Conservation (phyloP, 2,888 invertebrate species). For the Lepidochrysops patricia region DNA sequence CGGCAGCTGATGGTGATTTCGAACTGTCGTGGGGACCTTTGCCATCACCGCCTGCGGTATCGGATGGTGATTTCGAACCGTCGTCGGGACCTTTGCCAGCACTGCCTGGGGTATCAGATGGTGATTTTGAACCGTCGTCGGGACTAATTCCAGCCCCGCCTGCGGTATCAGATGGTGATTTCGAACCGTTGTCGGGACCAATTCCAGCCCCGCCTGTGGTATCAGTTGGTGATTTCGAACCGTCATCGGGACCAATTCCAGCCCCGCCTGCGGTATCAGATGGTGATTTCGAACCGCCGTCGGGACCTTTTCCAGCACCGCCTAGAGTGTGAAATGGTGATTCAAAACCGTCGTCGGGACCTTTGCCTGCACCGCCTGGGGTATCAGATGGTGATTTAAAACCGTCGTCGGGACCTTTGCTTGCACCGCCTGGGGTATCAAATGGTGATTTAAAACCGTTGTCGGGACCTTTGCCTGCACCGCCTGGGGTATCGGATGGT, state of each 20-base stretch:
- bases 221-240: no score
- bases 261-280: not conserved
- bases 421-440: not conserved
- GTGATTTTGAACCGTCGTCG: not conserved
- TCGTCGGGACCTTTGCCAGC: not conserved
- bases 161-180: not conserved
- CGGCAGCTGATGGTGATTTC: not conserved
- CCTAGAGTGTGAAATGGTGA: not conserved
- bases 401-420: not conserved
- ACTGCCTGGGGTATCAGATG: not conserved
- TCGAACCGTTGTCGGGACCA: not conserved
- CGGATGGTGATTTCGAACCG: not conserved
- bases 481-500: not conserved
- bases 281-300: not conserved
- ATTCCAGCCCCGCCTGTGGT: not conserved
- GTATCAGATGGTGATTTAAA: not conserved
- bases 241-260: no score
- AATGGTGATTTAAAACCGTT: not conserved
- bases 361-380: not conserved
- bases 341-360: not conserved
- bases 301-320: not conserved
- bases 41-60: not conserved
- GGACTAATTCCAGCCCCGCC: not conserved
- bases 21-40: not conserved
- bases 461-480: not conserved